Conservation (phyloP, 2,113 vertebrate genomes). For the Bostrychus sinensis region DNA sequence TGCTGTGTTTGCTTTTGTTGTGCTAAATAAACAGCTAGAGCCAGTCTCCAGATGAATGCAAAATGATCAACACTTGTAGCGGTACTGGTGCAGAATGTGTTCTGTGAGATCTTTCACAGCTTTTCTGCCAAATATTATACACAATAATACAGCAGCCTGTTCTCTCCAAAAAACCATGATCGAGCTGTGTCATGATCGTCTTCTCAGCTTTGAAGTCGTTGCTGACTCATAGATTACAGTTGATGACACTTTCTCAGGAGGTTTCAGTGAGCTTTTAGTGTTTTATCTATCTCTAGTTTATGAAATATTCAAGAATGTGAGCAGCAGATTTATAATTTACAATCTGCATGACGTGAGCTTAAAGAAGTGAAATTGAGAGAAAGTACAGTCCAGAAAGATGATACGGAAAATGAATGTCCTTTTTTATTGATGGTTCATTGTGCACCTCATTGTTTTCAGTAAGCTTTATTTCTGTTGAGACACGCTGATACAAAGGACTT, state of each 20-base stretch:
- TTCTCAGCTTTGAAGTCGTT: background rate
- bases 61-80: background rate
- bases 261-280: conserved; percentile 22
- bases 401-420: background rate
- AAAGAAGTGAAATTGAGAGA: background rate
- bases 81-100: background rate
- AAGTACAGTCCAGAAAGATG: background rate
- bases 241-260: conserved; percentile 11
- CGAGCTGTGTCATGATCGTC: background rate
- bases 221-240: conserved; percentile 10
- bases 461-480: no score
- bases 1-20: background rate
- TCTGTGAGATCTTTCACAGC: background rate
- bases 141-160: background rate
- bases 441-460: no score
- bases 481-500: no score
- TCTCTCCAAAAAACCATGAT: no score
- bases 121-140: background rate
- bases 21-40: background rate
- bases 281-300: conserved; percentile 21
- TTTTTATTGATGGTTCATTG: background rate
- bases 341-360: conserved; percentile 27
- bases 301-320: conserved; percentile 50
- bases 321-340: conserved; percentile 50
- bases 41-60: background rate